Evolutionary conservation across 2,113 vertebrate species (phyloP).

Genomic region (Pelecanoides urinatrix): DNA sequence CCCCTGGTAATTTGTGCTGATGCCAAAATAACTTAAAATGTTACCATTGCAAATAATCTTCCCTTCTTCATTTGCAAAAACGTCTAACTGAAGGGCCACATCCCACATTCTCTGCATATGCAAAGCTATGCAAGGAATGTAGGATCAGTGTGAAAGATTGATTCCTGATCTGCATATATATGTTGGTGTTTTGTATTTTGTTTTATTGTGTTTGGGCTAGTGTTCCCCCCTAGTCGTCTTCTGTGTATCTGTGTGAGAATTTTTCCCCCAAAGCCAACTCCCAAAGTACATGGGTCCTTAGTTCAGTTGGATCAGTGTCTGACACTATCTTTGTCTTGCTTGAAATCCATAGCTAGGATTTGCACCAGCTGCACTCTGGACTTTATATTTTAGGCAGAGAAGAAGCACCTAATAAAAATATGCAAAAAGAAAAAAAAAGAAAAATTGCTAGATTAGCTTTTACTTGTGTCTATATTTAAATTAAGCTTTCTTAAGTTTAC

Average conservation of each 20-base stretch:
- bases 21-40: constrained; percentile 53
- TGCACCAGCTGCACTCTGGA: constrained; percentile 60
- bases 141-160: constrained; percentile 36
- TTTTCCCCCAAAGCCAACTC: constrained; percentile 44
- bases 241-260: constrained; percentile 32
- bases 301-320: constrained; percentile 56
- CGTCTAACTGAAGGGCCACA: constrained; percentile 8
- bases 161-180: constrained; percentile 52
- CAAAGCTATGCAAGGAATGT: constrained; percentile 39
- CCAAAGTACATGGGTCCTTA: constrained; percentile 52
- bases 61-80: constrained; percentile 47
- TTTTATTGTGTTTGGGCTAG: constrained; percentile 44
- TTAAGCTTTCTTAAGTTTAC: constrained; percentile 58
- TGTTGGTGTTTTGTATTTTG: constrained; percentile 47
- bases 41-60: constrained; percentile 49
- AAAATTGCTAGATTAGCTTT: constrained; percentile 30
- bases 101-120: constrained; percentile 32
- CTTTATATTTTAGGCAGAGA: constrained; percentile 62
- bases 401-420: constrained; percentile 68
- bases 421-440: constrained; percentile 53
- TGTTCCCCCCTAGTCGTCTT: constrained; percentile 30
- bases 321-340: constrained; percentile 46
- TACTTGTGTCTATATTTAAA: constrained; percentile 54
- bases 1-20: constrained; percentile 54
- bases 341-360: constrained; percentile 46